A percentile compares a stretch with the other conserved stretches of the same genome.
Evolutionary conservation across 2,113 vertebrate genomes (phyloP).

Genomic region (Hemiprocne comata): DNA sequence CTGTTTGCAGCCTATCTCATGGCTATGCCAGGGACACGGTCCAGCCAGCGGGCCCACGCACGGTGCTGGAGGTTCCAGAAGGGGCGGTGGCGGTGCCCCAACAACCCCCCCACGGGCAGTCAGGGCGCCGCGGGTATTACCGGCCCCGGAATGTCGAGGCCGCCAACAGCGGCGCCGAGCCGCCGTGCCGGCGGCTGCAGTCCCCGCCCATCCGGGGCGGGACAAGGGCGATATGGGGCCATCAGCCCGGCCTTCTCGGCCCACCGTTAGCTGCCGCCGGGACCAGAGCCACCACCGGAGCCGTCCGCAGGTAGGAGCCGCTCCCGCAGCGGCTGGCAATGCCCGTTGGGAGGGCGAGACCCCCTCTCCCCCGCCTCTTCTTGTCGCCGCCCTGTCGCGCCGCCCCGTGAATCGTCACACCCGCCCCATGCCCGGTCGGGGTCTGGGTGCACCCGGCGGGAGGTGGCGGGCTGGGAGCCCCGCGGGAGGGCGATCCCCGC

Average conservation of each 20-base stretch:
- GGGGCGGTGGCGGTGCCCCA: fast-evolving
- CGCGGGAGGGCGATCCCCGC: background rate
- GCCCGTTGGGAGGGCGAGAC: background rate
- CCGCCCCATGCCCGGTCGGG: no score
- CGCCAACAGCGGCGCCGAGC: no score
- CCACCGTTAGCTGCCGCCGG: background rate
- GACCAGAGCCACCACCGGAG: fast-evolving
- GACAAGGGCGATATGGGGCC: background rate
- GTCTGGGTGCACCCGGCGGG: no score
- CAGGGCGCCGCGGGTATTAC: fast-evolving
- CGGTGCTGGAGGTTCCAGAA: background rate
- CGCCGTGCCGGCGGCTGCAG: no score
- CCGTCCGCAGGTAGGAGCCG: background rate
- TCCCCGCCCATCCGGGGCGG: background rate
- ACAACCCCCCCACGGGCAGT: fast-evolving
- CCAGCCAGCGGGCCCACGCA: fast-evolving
- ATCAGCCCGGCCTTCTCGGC: background rate
- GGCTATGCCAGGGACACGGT: background rate
- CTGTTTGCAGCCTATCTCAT: no score
- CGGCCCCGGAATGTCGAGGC: no score
- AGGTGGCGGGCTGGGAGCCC: no score
- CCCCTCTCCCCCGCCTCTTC: no score
- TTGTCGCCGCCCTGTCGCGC: background rate
- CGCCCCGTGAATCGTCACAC: background rate
- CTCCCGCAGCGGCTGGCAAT: background rate